Evolutionary conservation across 2,888 invertebrate species (phyloP).

Genomic region (Oscheius sp.): DNA sequence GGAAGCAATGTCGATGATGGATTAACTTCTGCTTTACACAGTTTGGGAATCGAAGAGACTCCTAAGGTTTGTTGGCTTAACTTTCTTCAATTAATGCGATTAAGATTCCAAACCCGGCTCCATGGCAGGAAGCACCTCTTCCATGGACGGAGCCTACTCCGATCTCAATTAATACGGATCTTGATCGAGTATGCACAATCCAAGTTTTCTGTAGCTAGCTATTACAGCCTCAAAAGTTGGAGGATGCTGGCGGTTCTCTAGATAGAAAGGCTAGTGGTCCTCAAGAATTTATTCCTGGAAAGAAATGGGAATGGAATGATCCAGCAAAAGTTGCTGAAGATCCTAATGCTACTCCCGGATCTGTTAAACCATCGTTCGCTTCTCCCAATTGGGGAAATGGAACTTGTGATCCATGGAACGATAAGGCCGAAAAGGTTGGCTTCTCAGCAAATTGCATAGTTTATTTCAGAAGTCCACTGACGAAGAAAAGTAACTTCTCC

Average conservation of each 20-base stretch:
- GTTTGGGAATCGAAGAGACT: conserved; percentile 18
- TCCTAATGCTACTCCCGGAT: conserved; percentile 25
- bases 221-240: too few species aligned
- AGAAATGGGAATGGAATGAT: conserved; percentile 60
- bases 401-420: conserved; percentile 18
- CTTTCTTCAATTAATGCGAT: not conserved
- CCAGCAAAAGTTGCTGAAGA: conserved; percentile 41
- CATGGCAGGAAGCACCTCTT: not conserved
- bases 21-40: conserved; percentile 8
- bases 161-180: conserved; percentile 25
- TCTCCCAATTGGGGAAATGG: conserved; percentile 18
- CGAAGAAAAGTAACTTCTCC: too few species aligned
- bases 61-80: not conserved
- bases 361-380: conserved; percentile 12
- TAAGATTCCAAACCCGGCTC: conserved; percentile 10
- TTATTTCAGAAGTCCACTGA: conserved; percentile 7
- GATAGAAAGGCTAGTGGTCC: conserved; percentile 29
- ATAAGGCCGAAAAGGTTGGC: conserved; percentile 18
- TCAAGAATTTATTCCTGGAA: conserved; percentile 61
- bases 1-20: conserved; percentile 8
- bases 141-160: conserved; percentile 7
- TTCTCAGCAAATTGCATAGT: not conserved
- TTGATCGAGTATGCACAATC: conserved; percentile 1
- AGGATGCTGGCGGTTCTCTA: not conserved
- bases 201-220: not conserved